Base-by-base conservation (phyloP, 2,888 invertebrate genomes). In the Aphodius granarius region DNA sequence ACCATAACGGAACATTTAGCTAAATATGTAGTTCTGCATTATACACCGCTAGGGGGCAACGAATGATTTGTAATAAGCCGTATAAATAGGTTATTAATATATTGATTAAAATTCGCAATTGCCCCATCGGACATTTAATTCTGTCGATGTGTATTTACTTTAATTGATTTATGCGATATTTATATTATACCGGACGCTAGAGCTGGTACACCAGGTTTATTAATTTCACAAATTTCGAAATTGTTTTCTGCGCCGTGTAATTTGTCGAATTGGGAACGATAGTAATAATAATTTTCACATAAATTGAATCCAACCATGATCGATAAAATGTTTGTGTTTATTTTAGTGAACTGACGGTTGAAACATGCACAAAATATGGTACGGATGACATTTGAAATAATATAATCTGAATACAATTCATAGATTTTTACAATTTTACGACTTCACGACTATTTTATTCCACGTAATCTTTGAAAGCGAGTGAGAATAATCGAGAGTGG, bases 101-200 rank as follows among this genome's bases (percentile, higher is more conserved):
- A 73, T 66, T 75, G 72, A 72, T 75, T 72, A 75, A 66, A 66
- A 75, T 75, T 75, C 65, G 62, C 72, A 66, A 72, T 62, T 23
- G 65, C 72, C 13, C 43, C 9, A 71, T 20, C 75, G 72, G 18
- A 72, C 62, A 68, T 75, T 72, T 72, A 72, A 43, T 72, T 75
- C 21, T 15, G 43, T 43, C 43, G 43, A 2, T 43, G 66, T 23
- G 70, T 63, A 63, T 70, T 74, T 74, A 74, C 70, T 71, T 63
- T 62, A 20, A 71, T 79, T 78, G 76, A 78, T 75, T 78, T 72
- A 75, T 68, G 66, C 73, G 74, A 73, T 77, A 74, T 77, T 76
- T 76, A 76, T 73, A 70, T 75, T 73, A 73, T 76, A 22, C 22
- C 22, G 68, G 68, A 22, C 68, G 68, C 43, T 43, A 43, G 13